Conservation (phyloP, 92 coral and sea anemone genomes). For the Blastomussa wellsi region DNA sequence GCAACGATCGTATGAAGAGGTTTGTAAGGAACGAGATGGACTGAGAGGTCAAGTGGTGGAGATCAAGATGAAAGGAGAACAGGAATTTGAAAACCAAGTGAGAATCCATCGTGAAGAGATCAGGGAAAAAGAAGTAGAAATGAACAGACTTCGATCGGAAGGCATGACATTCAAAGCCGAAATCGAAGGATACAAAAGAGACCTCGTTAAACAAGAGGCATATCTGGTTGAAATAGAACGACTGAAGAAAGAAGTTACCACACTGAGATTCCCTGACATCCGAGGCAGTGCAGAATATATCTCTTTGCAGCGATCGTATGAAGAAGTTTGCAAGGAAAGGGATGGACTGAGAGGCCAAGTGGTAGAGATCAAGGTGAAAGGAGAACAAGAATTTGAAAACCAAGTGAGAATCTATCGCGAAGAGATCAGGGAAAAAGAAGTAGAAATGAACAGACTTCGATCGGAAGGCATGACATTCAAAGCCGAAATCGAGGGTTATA, state of each 20-base stretch:
- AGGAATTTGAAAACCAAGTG: too few relatives aligned
- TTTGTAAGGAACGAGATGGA: slow-evolving; percentile 35
- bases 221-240: slow-evolving; percentile 22
- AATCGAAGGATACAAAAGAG: slow-evolving; percentile 17
- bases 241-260: slow-evolving; percentile 10
- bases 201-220: slow-evolving; percentile 9
- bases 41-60: slow-evolving; percentile 42
- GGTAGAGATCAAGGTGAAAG: slow-evolving; percentile 26
- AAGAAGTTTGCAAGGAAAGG: slow-evolving; percentile 43
- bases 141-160: not conserved
- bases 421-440: slow-evolving; percentile 2
- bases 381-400: not conserved
- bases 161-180: not conserved
- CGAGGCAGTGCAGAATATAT: slow-evolving; percentile 16
- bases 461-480: not conserved
- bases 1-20: slow-evolving; percentile 22
- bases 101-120: not conserved
- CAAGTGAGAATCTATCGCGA: slow-evolving; percentile 15
- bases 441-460: not conserved
- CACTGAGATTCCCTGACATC: slow-evolving; percentile 24
- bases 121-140: not conserved
- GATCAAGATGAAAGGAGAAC: slow-evolving; percentile 14
- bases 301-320: slow-evolving; percentile 10
- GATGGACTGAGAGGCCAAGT: slow-evolving; percentile 46
- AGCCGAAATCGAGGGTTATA: not conserved